Conservation (phyloP, 1,140 invertebrate genomes). For the Eulimnadia texana region DNA sequence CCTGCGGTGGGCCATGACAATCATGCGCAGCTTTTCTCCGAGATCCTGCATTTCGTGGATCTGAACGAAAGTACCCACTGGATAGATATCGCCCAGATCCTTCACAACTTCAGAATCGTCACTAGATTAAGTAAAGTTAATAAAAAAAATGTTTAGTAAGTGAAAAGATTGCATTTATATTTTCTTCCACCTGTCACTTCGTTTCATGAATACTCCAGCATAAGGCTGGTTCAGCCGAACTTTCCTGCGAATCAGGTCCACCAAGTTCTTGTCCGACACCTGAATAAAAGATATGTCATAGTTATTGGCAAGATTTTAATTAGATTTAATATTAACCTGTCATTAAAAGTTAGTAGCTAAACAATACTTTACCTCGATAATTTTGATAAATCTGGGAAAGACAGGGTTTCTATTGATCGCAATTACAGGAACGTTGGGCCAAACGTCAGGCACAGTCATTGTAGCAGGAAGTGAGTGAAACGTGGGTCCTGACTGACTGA, state of each 20-base stretch:
- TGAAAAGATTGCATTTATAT: background rate
- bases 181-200: slow-evolving; percentile 57
- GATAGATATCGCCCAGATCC: slow-evolving; percentile 72
- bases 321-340: slow-evolving; percentile 1
- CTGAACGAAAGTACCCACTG: slow-evolving; percentile 91
- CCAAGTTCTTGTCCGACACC: slow-evolving; percentile 73
- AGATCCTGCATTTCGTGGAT: slow-evolving; percentile 95
- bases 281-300: slow-evolving; percentile 30
- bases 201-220: slow-evolving; percentile 92
- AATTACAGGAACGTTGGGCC: slow-evolving; percentile 89
- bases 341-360: slow-evolving; percentile 21
- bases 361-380: slow-evolving; percentile 95
- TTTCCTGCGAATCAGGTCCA: slow-evolving; percentile 83
- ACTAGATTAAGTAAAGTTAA: slow-evolving; percentile 33
- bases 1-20: slow-evolving; percentile 85
- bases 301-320: background rate
- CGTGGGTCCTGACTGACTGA: background rate
- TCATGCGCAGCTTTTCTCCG: slow-evolving; percentile 75
- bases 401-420: slow-evolving; percentile 88
- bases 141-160: slow-evolving; percentile 4
- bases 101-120: slow-evolving; percentile 78
- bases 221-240: slow-evolving; percentile 94
- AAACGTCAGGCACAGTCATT: slow-evolving; percentile 89
- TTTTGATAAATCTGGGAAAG: slow-evolving; percentile 95
- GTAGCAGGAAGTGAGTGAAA: slow-evolving; percentile 49